Conservation (phyloP, 1,140 invertebrate species). For the Pinna nobilis region DNA sequence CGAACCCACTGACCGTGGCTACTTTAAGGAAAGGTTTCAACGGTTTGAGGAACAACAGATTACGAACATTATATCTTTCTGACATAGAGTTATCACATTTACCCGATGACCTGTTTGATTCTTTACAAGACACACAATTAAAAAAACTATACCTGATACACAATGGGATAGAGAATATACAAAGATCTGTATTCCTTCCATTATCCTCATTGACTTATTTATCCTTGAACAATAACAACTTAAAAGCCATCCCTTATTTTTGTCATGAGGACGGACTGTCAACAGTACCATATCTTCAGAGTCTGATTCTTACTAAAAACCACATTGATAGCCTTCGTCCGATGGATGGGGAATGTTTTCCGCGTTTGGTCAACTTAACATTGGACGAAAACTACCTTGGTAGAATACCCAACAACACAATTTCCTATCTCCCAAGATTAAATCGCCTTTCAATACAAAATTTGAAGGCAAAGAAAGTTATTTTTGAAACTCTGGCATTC, state of each 20-base stretch:
- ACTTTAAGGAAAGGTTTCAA: slow-evolving; percentile 5
- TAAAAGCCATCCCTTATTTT: neutral
- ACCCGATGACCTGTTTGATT: neutral
- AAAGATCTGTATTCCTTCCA: neutral
- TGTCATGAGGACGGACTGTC: neutral
- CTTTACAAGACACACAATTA: neutral
- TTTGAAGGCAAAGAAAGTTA: too few species aligned
- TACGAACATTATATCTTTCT: slow-evolving; percentile 1
- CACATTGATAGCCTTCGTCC: neutral
- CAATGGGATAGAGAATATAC: slow-evolving; percentile 3
- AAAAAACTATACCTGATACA: neutral
- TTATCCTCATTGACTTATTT: neutral
- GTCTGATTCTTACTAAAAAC: neutral
- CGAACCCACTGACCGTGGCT: slow-evolving; percentile 2
- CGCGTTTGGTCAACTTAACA: slow-evolving; percentile 5
- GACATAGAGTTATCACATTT: slow-evolving; percentile 6
- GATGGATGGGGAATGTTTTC: neutral
- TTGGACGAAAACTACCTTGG: slow-evolving; percentile 1
- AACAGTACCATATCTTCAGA: neutral
- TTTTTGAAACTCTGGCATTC: neutral
- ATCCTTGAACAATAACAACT: too few species aligned
- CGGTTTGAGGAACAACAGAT: neutral
- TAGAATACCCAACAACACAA: slow-evolving; percentile 10
- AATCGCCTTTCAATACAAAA: slow-evolving; percentile 1
- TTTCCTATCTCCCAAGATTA: slow-evolving; percentile 3